phyloP scores from a whole-genome alignment of 2,113 vertebrate species.

The Xiphophorus maculatus region DNA sequence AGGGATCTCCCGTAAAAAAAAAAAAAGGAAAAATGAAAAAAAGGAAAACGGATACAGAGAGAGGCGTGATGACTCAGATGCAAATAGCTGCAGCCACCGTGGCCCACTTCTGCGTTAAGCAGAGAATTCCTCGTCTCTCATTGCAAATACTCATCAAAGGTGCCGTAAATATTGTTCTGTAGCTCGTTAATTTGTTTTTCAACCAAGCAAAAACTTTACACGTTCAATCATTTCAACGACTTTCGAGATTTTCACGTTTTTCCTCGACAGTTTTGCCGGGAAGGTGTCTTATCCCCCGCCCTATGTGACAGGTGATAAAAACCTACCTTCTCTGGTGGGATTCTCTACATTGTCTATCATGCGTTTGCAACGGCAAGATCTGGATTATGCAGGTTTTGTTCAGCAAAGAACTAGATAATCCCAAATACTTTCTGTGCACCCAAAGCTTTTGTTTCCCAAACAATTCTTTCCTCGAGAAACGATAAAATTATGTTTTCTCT shows the following conservation, averaged over 20 bases:
- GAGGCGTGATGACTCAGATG: constrained; percentile 5
- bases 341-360: constrained; percentile 24
- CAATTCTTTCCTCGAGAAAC: constrained; percentile 5
- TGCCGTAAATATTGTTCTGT: background rate
- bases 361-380: constrained; percentile 31
- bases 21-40: background rate
- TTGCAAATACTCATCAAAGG: background rate
- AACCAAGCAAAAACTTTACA: background rate
- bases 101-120: constrained; percentile 5
- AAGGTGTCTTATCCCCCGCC: constrained; percentile 13
- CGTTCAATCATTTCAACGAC: background rate
- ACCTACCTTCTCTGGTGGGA: constrained; percentile 7
- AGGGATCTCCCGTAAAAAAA: background rate
- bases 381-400: constrained; percentile 42
- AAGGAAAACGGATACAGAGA: background rate
- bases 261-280: background rate
- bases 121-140: background rate
- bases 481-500: constrained; percentile 5
- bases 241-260: background rate
- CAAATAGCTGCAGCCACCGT: background rate
- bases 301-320: constrained; percentile 32
- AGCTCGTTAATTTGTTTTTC: background rate
- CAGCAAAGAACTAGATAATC: constrained; percentile 36
- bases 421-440: constrained; percentile 7
- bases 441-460: constrained; percentile 28